These are phyloP conservation scores for Venustaconcha ellipsiformis DNA, from an alignment of 1,140 invertebrate species.

Conservation along the genomic window DNA sequence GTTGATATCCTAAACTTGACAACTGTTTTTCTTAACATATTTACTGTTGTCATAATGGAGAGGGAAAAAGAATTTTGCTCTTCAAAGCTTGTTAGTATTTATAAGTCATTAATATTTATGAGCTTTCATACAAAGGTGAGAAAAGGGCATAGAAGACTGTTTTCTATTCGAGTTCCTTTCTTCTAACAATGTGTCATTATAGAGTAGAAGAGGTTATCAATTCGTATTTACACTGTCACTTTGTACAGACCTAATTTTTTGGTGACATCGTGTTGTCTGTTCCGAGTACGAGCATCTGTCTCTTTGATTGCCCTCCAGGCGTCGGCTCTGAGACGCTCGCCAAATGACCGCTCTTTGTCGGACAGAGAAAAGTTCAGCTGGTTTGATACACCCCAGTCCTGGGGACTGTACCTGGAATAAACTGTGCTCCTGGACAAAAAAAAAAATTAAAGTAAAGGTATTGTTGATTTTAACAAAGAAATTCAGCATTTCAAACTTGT, in stretches of 20 bases:
- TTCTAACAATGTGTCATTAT: too few relatives aligned
- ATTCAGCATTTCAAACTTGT: neutral
- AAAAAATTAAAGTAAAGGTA: constrained; percentile 1
- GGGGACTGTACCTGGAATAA: constrained; percentile 80
- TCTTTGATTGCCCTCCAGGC: constrained; percentile 67
- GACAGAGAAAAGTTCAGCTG: constrained; percentile 86
- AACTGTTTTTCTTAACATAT: too few relatives aligned
- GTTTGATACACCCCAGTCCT: constrained; percentile 91
- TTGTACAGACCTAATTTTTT: constrained; percentile 61
- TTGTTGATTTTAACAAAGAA: neutral
- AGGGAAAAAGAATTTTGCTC: too few relatives aligned
- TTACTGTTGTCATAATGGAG: too few relatives aligned
- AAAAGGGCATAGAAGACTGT: too few relatives aligned
- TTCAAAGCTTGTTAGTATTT: too few relatives aligned
- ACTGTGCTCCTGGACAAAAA: constrained; percentile 59
- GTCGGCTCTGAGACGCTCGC: constrained; percentile 74
- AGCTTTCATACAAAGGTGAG: too few relatives aligned
- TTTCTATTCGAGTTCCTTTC: too few relatives aligned
- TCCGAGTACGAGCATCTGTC: constrained; percentile 66
- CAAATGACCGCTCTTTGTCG: constrained; percentile 85
- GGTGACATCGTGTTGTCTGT: constrained; percentile 66
- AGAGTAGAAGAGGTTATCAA: too few relatives aligned
- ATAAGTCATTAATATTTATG: too few relatives aligned
- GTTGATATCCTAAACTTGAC: too few relatives aligned
- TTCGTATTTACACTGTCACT: too few relatives aligned